These are phyloP conservation scores for Oxyruncus cristatus DNA, from an alignment of 2,113 vertebrate genomes.

Conservation along the genomic window DNA sequence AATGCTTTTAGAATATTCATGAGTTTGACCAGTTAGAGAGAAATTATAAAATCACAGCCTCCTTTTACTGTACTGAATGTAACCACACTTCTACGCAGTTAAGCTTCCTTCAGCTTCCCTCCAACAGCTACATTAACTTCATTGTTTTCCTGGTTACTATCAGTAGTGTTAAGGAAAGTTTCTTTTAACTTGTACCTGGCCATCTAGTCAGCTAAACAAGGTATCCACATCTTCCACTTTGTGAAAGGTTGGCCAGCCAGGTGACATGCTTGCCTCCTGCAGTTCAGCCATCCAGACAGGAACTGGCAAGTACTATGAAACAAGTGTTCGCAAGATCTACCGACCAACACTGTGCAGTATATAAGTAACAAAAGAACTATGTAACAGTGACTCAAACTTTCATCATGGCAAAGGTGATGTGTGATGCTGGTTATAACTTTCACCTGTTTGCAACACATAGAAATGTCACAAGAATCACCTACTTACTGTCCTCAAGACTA, in stretches of 20 bases:
- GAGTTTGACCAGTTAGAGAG: not conserved
- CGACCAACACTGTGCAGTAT: not conserved
- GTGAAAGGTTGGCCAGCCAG: not conserved
- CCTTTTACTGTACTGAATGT: not conserved
- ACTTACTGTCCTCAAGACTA: not conserved
- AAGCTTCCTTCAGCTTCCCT: not conserved
- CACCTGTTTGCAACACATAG: not conserved
- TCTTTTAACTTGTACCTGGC: not conserved
- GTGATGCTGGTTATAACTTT: not conserved
- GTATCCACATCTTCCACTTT: not conserved
- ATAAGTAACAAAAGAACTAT: not conserved
- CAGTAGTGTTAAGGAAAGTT: not conserved
- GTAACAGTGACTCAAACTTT: not conserved
- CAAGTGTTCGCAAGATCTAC: not conserved
- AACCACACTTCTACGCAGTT: not conserved
- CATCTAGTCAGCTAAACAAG: not conserved
- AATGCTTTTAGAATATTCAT: not conserved
- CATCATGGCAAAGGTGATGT: not conserved
- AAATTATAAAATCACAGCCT: not conserved
- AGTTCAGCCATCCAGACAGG: not conserved
- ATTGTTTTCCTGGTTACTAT: not conserved
- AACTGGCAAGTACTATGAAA: not conserved
- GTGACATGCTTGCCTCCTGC: fast-evolving
- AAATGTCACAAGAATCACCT: not conserved
- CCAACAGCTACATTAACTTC: not conserved